Evolutionary conservation across 2,113 vertebrate species (phyloP), one percentile per base, ranked within the genome.

Genomic region (Aix galericulata): DNA sequence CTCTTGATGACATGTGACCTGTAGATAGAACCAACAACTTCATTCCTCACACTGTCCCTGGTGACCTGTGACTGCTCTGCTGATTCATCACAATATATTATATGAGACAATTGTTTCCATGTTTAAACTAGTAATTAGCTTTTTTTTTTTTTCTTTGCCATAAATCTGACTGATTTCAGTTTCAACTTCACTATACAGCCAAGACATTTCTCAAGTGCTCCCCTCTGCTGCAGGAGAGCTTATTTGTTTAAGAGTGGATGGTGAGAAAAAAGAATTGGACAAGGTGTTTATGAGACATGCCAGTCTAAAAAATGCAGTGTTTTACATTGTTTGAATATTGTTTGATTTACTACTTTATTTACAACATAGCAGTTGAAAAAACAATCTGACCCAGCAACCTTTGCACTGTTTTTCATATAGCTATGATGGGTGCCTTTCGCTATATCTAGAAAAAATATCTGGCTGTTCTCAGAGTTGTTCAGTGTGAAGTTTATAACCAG

Each of bases 271-370:
- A 84, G 50, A 82, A 25, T 91, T 69, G 59, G 91, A 96, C 88
- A 93, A 96, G 86, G 92, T 96, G 83, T 93, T 95, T 89, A 86
- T 91, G 74, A 95, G 74, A 82, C 10, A 11, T 80, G 78, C 40
- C 83, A 85, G 71, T 87, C 83, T 95, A 86, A 93, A 92, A 94
- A 87, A 85, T 66, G 50, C 66, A 52, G 15, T 69, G 58, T 46
- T 96, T 91, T 87, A 85, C 27, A 1, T 92, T 96, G 90, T 94
- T 93, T 97, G 67, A 93, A 63, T 95, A 91, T 60, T n/a, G 13
- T 79, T 92, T 96, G 88, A 94, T 97, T 94, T 96, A 95, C 86
- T 87, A 42, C 74, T 92, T 94, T 96, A 96, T 96, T 96, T 96
- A 91, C 91, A 92, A 36, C 44, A 44, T 31, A 79, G 59, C 68